phyloP scores from a whole-genome alignment of 2,888 invertebrate genomes.

The Choreutis nemorana region DNA sequence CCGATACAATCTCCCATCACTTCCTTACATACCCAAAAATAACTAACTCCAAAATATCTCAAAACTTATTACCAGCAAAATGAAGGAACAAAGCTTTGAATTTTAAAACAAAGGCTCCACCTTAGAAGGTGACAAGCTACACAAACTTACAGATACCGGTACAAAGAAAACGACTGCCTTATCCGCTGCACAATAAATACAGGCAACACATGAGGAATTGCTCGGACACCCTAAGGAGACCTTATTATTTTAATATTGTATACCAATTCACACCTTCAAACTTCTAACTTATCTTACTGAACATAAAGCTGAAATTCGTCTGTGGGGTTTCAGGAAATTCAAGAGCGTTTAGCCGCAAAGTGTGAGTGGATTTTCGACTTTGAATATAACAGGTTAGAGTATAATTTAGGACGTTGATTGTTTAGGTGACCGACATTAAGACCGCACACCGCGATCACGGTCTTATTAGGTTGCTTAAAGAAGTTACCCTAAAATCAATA shows the following conservation, averaged over 20 bases:
- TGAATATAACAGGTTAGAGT: slow-evolving; percentile 14
- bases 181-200: slow-evolving; percentile 52
- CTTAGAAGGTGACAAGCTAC: slow-evolving; percentile 14
- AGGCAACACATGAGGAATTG: slow-evolving; percentile 57
- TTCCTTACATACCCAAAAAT: too few species aligned
- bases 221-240: slow-evolving; percentile 48
- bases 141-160: slow-evolving; percentile 13
- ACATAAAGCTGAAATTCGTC: slow-evolving; percentile 19
- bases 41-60: too few species aligned
- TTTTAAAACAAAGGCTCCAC: too few species aligned
- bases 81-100: too few species aligned
- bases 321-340: slow-evolving; percentile 17
- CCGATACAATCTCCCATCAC: too few species aligned
- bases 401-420: slow-evolving; percentile 18
- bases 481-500: too few species aligned
- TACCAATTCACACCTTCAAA: slow-evolving; percentile 15
- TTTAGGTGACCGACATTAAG: slow-evolving; percentile 30
- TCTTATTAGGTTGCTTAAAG: slow-evolving; percentile 30
- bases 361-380: slow-evolving; percentile 15
- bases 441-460: slow-evolving; percentile 51
- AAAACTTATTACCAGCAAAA: too few species aligned
- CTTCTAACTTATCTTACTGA: slow-evolving; percentile 15
- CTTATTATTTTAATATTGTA: slow-evolving; percentile 59
- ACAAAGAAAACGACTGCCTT: slow-evolving; percentile 46
- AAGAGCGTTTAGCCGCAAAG: slow-evolving; percentile 15